A percentile compares a stretch with the other conserved stretches of the same genome.
These are phyloP conservation scores for Dermochelys coriacea DNA, from an alignment of 2,797 vertebrate species.

Conservation along the genomic window DNA sequence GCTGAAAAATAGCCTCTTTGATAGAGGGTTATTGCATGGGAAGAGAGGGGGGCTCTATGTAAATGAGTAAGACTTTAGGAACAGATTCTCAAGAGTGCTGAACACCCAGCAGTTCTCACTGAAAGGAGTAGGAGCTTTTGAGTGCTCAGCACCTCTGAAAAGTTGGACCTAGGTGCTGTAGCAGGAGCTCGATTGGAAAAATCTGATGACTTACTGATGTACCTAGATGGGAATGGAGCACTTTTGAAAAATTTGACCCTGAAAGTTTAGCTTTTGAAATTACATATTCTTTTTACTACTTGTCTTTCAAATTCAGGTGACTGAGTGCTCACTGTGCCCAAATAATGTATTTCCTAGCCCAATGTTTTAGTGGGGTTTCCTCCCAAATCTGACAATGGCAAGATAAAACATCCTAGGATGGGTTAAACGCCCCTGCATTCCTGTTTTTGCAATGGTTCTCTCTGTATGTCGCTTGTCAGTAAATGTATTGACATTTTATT, in stretches of 20 bases:
- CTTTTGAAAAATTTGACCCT: neutral
- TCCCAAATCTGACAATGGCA: conserved; percentile 18
- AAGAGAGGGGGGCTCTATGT: neutral
- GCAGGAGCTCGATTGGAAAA: neutral
- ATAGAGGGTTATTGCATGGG: neutral
- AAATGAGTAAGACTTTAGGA: neutral
- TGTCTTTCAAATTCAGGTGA: conserved; percentile 17
- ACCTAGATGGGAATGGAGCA: neutral
- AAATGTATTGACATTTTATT: neutral
- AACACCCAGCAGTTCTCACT: rapidly evolving
- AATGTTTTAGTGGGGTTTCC: conserved; percentile 15
- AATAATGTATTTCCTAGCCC: neutral
- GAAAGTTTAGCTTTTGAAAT: neutral
- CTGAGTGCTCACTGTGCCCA: neutral
- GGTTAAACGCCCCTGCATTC: neutral
- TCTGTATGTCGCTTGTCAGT: neutral
- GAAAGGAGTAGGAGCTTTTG: neutral
- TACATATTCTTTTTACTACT: neutral
- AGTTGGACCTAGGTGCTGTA: neutral
- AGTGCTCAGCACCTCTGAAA: neutral
- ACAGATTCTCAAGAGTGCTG: neutral
- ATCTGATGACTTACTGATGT: neutral
- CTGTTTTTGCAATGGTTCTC: neutral
- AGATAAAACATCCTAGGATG: neutral
- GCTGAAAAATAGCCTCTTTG: neutral